These are phyloP conservation scores for Phoxinus phoxinus DNA, from an alignment of 2,113 vertebrate species.

Conservation along the genomic window DNA sequence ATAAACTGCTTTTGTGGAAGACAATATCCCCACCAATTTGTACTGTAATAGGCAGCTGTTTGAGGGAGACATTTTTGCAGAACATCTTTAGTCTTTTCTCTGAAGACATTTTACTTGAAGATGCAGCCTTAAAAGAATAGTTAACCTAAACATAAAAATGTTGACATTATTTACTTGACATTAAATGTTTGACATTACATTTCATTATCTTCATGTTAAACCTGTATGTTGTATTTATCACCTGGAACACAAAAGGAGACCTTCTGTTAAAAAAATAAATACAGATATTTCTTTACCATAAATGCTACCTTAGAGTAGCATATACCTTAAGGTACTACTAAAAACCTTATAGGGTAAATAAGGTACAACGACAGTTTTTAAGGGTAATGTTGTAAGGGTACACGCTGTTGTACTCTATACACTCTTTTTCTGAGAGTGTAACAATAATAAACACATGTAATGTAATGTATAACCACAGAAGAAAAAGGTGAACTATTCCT, in stretches of 20 bases:
- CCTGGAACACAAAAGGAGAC: not conserved
- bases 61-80: not conserved
- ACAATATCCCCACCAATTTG: constrained; percentile 2
- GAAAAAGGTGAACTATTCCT: not conserved
- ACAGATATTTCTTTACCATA: no score
- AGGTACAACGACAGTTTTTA: no score
- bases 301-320: no score
- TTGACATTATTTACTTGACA: not conserved
- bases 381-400: no score
- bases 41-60: not conserved
- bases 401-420: no score
- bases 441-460: no score
- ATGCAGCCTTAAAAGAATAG: not conserved
- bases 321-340: no score
- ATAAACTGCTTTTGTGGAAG: not conserved
- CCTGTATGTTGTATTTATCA: not conserved
- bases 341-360: no score
- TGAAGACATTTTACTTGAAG: not conserved
- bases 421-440: no score
- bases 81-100: not conserved
- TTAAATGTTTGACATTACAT: no score
- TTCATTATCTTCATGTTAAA: not conserved
- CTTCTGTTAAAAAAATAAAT: not conserved
- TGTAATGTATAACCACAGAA: not conserved
- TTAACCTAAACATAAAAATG: not conserved